phyloP scores from a whole-genome alignment of 2,797 vertebrate species.

The Phaenicophaeus curvirostris region DNA sequence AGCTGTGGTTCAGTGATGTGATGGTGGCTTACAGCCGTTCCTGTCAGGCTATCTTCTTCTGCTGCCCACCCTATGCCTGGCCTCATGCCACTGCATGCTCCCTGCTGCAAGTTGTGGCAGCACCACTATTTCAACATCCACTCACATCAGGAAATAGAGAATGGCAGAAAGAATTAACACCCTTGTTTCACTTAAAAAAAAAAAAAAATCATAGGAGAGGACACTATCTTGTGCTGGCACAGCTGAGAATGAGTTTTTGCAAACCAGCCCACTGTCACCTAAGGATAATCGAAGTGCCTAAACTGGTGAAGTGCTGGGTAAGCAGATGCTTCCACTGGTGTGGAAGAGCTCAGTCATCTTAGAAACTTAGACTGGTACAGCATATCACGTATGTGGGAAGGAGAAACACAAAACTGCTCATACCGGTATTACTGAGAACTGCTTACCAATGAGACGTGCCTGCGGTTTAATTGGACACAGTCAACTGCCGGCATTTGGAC shows the following conservation, averaged over 20 bases:
- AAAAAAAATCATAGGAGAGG: rapidly evolving
- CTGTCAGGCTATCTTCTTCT: neutral
- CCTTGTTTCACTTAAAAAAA: neutral
- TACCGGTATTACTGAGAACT: neutral
- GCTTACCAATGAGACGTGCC: neutral
- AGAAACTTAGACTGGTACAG: neutral
- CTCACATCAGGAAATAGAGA: slow-evolving; percentile 27
- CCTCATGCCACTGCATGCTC: neutral
- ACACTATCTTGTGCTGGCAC: neutral
- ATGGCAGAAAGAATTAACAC: slow-evolving; percentile 22
- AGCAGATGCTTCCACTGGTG: neutral
- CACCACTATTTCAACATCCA: slow-evolving; percentile 42
- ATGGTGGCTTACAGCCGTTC: neutral
- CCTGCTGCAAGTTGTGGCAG: slow-evolving; percentile 34
- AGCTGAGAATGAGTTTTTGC: neutral
- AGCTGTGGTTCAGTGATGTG: neutral
- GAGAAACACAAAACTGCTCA: neutral
- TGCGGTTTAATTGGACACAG: neutral
- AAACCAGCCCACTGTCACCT: neutral
- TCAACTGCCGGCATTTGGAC: neutral
- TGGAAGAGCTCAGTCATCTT: neutral
- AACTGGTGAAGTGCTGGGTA: neutral
- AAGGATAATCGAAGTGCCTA: neutral
- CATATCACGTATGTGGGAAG: neutral
- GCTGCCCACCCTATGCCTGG: neutral